phyloP scores from a whole-genome alignment of 2,113 vertebrate species.

The Zapornia atra region DNA sequence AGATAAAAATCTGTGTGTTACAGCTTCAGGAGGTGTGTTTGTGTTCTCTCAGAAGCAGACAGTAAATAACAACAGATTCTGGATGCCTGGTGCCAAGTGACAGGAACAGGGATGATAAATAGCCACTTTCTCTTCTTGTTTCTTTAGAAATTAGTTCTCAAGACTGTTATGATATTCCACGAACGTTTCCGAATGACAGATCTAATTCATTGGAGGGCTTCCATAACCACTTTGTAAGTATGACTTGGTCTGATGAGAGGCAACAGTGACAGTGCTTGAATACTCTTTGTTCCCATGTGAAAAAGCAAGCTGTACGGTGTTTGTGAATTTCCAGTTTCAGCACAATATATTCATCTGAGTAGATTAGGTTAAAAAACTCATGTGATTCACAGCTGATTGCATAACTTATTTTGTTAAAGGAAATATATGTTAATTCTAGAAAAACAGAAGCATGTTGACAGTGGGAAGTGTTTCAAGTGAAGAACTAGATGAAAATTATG shows the following conservation, averaged over 20 bases:
- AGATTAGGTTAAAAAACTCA: slow-evolving; percentile 37
- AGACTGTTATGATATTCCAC: slow-evolving; percentile 96
- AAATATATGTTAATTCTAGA: slow-evolving; percentile 82
- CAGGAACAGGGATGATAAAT: slow-evolving; percentile 34
- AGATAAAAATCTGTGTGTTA: background rate
- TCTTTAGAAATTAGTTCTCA: slow-evolving; percentile 92
- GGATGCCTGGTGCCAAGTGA: background rate
- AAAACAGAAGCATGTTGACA: slow-evolving; percentile 93
- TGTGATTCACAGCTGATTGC: slow-evolving; percentile 51
- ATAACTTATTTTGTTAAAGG: slow-evolving; percentile 69
- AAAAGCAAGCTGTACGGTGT: background rate
- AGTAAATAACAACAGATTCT: background rate
- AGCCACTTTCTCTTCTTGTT: slow-evolving; percentile 43
- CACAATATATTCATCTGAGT: slow-evolving; percentile 9
- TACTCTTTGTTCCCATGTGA: background rate
- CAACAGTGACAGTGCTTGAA: background rate
- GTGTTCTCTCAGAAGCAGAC: background rate
- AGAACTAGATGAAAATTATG: slow-evolving; percentile 97
- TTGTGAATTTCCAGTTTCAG: slow-evolving; percentile 19
- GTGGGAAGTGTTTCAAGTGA: slow-evolving; percentile 89
- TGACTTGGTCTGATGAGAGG: slow-evolving; percentile 18
- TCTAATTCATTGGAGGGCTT: slow-evolving; percentile 93
- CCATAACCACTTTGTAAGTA: slow-evolving; percentile 96
- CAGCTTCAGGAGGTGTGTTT: background rate
- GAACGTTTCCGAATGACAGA: slow-evolving; percentile 92